Percentiles rank a stretch among this genome's conserved stretches.
Conservation (phyloP, 2,888 invertebrate genomes). For the Mamestra brassicae region DNA sequence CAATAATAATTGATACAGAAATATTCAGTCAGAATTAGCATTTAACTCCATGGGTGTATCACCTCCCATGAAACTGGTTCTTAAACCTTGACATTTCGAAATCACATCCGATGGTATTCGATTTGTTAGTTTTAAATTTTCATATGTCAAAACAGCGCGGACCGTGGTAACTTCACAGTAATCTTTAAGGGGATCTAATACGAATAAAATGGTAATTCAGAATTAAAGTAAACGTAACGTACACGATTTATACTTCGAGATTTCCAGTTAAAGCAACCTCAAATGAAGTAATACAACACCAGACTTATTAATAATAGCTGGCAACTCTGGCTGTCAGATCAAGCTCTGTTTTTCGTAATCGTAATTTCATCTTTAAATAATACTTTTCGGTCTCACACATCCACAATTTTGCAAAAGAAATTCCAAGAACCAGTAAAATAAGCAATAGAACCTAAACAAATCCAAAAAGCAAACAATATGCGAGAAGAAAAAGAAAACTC, state of each 20-base stretch:
- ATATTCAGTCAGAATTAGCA: constrained; percentile 59
- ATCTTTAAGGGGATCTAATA: constrained; percentile 19
- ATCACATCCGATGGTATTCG: constrained; percentile 64
- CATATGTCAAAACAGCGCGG: constrained; percentile 37
- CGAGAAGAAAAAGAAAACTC: too few relatives aligned
- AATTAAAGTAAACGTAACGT: neutral
- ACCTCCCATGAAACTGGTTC: constrained; percentile 70
- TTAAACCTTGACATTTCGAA: constrained; percentile 77
- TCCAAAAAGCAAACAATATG: too few relatives aligned
- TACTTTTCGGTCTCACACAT: too few relatives aligned
- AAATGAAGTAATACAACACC: constrained; percentile 36
- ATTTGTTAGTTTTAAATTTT: constrained; percentile 46
- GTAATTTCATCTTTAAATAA: too few relatives aligned
- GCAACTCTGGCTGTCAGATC: too few relatives aligned
- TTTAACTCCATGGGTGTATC: constrained; percentile 70
- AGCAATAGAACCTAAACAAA: too few relatives aligned
- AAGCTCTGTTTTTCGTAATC: too few relatives aligned
- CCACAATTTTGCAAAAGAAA: too few relatives aligned
- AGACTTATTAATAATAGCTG: too few relatives aligned
- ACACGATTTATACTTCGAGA: constrained; percentile 15
- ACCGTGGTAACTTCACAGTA: neutral
- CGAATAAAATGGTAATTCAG: constrained; percentile 14
- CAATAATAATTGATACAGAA: constrained; percentile 63
- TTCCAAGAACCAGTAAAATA: too few relatives aligned
- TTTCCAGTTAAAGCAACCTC: constrained; percentile 12